Conservation (phyloP, 2,888 invertebrate genomes). For the Philhelius pedissequus region DNA sequence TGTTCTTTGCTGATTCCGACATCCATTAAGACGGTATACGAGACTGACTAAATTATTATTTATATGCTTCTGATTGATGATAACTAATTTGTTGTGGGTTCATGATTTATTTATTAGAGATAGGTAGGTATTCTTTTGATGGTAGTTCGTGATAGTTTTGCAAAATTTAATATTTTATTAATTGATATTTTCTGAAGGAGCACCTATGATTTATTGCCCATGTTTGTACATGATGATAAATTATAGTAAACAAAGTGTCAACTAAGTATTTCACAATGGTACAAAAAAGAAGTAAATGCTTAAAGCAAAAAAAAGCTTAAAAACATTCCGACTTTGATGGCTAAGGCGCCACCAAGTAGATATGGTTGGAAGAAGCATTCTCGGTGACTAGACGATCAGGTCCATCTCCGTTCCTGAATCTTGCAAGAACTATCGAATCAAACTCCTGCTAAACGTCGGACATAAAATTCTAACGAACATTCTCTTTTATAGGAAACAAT, state of each 20-base stretch:
- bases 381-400: no score
- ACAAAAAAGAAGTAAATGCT: no score
- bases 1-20: not conserved
- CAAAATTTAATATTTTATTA: not conserved
- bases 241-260: not conserved
- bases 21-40: not conserved
- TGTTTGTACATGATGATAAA: not conserved
- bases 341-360: no score
- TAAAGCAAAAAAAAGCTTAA: no score
- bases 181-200: not conserved
- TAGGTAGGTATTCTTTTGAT: conserved; percentile 6
- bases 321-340: no score
- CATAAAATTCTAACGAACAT: no score
- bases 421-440: no score
- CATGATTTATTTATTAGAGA: conserved; percentile 14
- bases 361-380: no score
- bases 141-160: conserved; percentile 1
- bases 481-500: no score
- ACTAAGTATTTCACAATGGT: not conserved
- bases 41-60: not conserved
- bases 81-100: conserved; percentile 14
- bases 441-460: no score
- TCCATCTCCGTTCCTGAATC: no score
- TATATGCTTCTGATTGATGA: not conserved
- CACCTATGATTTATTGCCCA: not conserved